phyloP scores from a whole-genome alignment of 2,888 invertebrate species.

The Punctoribates punctum region DNA sequence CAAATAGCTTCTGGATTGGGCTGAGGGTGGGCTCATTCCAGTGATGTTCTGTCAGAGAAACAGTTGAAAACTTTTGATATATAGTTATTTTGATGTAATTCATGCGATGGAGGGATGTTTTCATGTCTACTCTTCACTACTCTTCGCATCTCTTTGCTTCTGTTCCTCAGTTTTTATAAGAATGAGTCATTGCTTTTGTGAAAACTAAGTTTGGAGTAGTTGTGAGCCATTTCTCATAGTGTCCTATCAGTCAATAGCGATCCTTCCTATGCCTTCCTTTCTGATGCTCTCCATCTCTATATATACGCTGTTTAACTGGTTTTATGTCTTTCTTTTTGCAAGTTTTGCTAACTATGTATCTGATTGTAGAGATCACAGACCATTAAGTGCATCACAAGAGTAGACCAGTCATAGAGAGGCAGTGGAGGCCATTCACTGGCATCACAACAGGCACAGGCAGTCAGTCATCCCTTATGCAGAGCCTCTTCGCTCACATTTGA shows the following conservation, averaged over 20 bases:
- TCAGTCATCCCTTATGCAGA: neutral
- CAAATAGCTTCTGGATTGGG: neutral
- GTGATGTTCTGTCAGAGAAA: neutral
- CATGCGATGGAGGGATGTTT: conserved; percentile 9
- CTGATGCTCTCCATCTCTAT: conserved; percentile 5
- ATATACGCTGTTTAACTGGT: neutral
- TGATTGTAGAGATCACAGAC: conserved; percentile 34
- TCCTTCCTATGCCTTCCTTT: conserved; percentile 25
- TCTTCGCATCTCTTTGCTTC: neutral
- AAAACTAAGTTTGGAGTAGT: neutral
- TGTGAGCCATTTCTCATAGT: conserved; percentile 3
- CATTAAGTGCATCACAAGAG: conserved; percentile 26
- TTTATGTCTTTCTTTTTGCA: conserved; percentile 27
- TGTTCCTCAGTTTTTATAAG: conserved; percentile 16
- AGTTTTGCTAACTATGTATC: conserved; percentile 27
- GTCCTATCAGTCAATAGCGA: neutral
- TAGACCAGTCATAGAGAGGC: conserved; percentile 2
- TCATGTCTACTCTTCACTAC: conserved; percentile 12
- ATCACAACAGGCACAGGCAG: conserved; percentile 10
- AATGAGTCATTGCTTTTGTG: conserved; percentile 21
- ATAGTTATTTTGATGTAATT: conserved; percentile 18
- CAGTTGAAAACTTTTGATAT: conserved; percentile 28
- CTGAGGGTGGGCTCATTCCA: conserved; percentile 6
- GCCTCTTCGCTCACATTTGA: neutral
- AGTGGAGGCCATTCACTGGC: conserved; percentile 7